Evolutionary conservation across 2,113 vertebrate species (phyloP), one percentile per base, ranked within the genome.

Genomic region (Brachyistius frenatus): DNA sequence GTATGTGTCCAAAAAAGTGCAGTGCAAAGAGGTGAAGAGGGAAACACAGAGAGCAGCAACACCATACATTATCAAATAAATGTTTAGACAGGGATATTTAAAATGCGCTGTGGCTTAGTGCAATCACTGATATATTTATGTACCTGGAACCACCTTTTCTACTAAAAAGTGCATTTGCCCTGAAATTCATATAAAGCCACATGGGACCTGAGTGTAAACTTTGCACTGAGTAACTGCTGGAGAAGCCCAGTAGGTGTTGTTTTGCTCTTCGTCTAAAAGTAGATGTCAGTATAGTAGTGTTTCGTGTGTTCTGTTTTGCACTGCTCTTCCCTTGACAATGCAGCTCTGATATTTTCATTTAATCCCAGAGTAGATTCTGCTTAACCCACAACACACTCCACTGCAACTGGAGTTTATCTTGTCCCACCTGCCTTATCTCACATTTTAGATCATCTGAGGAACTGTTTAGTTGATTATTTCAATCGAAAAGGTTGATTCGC

Each of bases 211-310:
- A 44, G 52, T 67, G 32, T 50, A 35, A 73, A 54, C 60, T 49
- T 65, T 37, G 4, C 13, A 4, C 10, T 7, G 15, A 57, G 11
- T 44, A 74, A 36, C 39, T 11, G 66, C 54, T 32, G 50, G 30
- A 55, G 62, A 78, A 52, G 41, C 65, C n/a, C 71, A 81, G 39
- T 62, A 78, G 71, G 75, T 61, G 41, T 14, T 47, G 52, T 62
- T 81, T 60, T 81, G 74, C 65, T 41, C 30, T 78, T 64, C 23
- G 75, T 63, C 63, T 73, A 44, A 75, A 75, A 72, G 57, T 67
- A 30, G 56, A 66, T 78, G 35, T 36, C 23, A 47, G 37, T 31
- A 36, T 15, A 5, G 14, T 11, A 44, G 60, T 58, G 52, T 70
- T 68, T 49, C 75, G n/a, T 75, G 37, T 13, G 44, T 36, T 74